phyloP scores from a whole-genome alignment of 2,888 invertebrate genomes.

The Lypha dubia region DNA sequence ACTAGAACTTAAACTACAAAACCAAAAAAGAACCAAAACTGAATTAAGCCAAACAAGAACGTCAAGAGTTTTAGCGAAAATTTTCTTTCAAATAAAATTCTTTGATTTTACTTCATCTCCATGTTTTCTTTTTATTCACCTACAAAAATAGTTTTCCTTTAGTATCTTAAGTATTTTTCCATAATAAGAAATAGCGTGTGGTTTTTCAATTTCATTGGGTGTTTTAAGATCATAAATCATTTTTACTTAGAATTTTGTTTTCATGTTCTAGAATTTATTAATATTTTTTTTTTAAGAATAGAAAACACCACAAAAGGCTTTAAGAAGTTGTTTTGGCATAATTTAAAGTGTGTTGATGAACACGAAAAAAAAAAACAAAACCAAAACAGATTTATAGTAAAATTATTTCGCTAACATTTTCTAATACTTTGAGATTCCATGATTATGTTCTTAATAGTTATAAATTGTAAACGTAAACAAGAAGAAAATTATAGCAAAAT shows the following conservation, averaged over 20 bases:
- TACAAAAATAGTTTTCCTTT: conserved; percentile 10
- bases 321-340: conserved; percentile 52
- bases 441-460: conserved; percentile 5
- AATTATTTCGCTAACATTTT: conserved; percentile 4
- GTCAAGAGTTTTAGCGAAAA: not conserved
- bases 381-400: conserved; percentile 13
- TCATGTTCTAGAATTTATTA: conserved; percentile 42
- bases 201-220: conserved; percentile 64
- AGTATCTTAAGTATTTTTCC: not conserved
- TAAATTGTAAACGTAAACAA: conserved; percentile 26
- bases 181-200: conserved; percentile 52
- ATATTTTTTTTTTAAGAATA: not conserved
- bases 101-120: conserved; percentile 3
- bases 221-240: conserved; percentile 62
- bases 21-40: not conserved
- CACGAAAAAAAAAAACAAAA: not conserved
- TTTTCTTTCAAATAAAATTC: not conserved
- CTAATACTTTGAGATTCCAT: not conserved
- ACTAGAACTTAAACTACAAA: conserved; percentile 3
- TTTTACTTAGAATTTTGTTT: conserved; percentile 44
- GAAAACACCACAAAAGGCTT: conserved; percentile 12
- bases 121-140: conserved; percentile 22
- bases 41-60: conserved; percentile 12
- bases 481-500: conserved; percentile 54
- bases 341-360: conserved; percentile 63